Evolutionary conservation across 1,140 invertebrate genomes (phyloP), one percentile per base, ranked within the genome.

Genomic region (Zophobas atratus): DNA sequence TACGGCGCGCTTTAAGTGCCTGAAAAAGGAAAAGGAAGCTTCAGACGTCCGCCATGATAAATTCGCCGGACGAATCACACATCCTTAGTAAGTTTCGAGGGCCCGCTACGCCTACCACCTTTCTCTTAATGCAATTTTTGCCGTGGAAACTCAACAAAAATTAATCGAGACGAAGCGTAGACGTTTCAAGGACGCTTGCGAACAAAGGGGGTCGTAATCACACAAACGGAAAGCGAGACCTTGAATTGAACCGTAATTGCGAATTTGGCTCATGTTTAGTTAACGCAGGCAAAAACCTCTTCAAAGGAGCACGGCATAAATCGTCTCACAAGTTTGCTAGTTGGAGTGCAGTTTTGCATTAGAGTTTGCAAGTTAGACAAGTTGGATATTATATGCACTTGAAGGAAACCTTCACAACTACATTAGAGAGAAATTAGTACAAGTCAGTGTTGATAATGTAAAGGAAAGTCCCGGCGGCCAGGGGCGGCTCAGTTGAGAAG

Each of bases 311-410:
- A 4, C 43, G 5, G 36, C 56, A 60, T 60, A 60, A 60, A 60
- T 60, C 56, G 34, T 36, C 56, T 36, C 38, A 36, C 35, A 60
- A 36, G 38, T 36, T 60, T 60, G 56, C 56, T 36, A 60, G 56
- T 60, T 60, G 56, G 56, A 67, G 39, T 67, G 49, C 60, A 67
- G 60, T 43, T 67, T 67, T 67, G 39, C 60, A 41, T 41, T 43
- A 33, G 60, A 67, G 38, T 33, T 67, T 33, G 20, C 60, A 67
- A 67, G 60, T 67, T 67, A 43, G 60, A 67, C 60, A 67, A 67
- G 60, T 67, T 67, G 32, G 60, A 67, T 67, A 20, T 20, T 20
- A 33, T 46, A 67, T 67, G 60, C 60, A 67, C 60, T 67, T 67
- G 38, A 67, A 41, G 60, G 60, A 67, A 67, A 67, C 39, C 20